Evolutionary conservation across 2,113 vertebrate genomes (phyloP), one percentile per base, ranked within the genome.

Genomic region (Ellobius talpinus): DNA sequence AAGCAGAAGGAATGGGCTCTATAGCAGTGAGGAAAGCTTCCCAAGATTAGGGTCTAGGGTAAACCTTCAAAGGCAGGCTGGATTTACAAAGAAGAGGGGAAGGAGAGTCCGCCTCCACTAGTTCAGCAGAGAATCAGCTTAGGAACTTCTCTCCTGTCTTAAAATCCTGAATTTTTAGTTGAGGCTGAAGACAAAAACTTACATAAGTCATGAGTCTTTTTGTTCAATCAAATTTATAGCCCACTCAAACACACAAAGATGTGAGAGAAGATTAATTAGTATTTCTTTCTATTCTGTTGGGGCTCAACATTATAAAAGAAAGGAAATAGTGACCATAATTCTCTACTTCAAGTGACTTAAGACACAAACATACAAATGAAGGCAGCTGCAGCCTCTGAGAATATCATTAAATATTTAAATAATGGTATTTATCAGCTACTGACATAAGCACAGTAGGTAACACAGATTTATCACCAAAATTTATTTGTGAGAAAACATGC

Each of bases 141-240:
- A n/a, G 3, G 39, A 85, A 79, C 19, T 84, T 84, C 36, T 90
- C 23, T 76, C 17, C 17, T 63, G 24, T 70, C 74, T 23, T 58
- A 45, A 47, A 93, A 90, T 47, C 85, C 79, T 70, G 55, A 26
- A 33, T 42, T 90, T 91, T 92, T 82, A 74, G 77, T 66, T 93
- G 74, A 97, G 47, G 70, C 17, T 92, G n/a, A 91, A 96, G 92
- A 93, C 50, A 90, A 72, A 97, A 87, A 65, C 16, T 23, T 50
- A 1, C 33, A 72, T 47, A 87, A 78, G 82, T 47, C 0, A 10
- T n/a, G 11, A n/a, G 16, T 29, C 19, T 94, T 78, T 68, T 78
- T 68, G 29, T 77, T 77, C 39, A 58, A 72, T n/a, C 10, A 12
- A 65, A 85, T 50, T 91, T 81, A 74, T 42, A 81, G 72, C 24